Evolutionary conservation across 2,888 invertebrate genomes (phyloP), one percentile per base, ranked within the genome.

Genomic region (Phanerotoma sp.): DNA sequence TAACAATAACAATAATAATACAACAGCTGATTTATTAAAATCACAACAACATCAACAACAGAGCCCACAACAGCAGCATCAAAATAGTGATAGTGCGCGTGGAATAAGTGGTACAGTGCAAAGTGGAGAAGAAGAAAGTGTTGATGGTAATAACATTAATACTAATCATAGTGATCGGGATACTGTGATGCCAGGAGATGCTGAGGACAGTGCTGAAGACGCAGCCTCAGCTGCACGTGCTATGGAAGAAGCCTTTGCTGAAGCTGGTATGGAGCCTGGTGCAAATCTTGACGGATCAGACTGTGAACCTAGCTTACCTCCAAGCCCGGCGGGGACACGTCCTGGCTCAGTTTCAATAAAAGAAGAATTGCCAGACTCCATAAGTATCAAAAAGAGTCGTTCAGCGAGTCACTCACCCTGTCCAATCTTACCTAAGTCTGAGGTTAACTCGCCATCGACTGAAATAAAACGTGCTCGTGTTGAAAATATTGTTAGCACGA

Each of bases 401-500:
- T 55, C 55, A 13, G 75, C 73, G 13, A 76, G 75, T 58, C 70
- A 74, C 44, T 77, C 77, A 52, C 77, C 77, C 41, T 76, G 76
- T 51, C 76, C 76, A 53, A 64, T 75, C 59, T 64, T 75, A 57
- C 71, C 71, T 28, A 71, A 75, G 57, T 71, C 73, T 35, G 73
- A 74, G 60, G 70, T 64, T 37, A 73, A 58, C 40, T 77, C 73
- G 48, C 76, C 83, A 51, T 88, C 87, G 65, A 84, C 88, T 62
- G 93, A 93, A 77, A 87, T 91, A 72, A 96, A 96, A 79, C 87
- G 94, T 68, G 94, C 94, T 38, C 87, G 96, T 66, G 94, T 96
- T 63, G 96, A 96, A 80, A 94, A 93, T 78, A 96, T 96, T 70
- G 93, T 96, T 68, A 93, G 92, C 65, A 91, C 90, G 63, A 96